Conservation (phyloP, 2,888 invertebrate genomes). For the Sphaeridia pumilis region DNA sequence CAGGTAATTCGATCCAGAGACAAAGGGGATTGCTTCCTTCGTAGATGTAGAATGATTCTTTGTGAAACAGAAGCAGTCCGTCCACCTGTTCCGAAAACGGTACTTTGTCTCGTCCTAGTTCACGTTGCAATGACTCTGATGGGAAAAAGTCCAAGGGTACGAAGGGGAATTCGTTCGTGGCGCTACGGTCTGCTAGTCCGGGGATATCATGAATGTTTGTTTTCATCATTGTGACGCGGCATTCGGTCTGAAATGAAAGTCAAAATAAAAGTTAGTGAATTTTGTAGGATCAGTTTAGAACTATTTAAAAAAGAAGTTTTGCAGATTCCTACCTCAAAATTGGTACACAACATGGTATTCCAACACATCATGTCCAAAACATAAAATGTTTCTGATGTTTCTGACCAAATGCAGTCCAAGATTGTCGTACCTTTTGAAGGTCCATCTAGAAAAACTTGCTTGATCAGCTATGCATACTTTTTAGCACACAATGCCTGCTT, state of each 20-base stretch:
- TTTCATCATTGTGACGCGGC: constrained; percentile 71
- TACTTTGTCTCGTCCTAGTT: constrained; percentile 14
- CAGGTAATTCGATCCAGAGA: constrained; percentile 27
- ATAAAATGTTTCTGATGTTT: constrained; percentile 52
- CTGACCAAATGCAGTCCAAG: constrained; percentile 70
- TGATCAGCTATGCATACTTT: too few species aligned
- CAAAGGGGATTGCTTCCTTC: constrained; percentile 39
- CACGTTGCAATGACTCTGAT: constrained; percentile 36
- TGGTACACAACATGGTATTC: constrained; percentile 57
- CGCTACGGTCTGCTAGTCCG: constrained; percentile 39
- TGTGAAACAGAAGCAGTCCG: constrained; percentile 85
- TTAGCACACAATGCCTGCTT: too few species aligned
- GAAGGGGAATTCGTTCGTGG: constrained; percentile 37
- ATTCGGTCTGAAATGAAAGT: constrained; percentile 52
- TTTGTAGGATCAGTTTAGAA: not conserved
- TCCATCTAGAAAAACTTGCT: constrained; percentile 1
- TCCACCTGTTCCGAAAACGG: constrained; percentile 48
- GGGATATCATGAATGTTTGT: constrained; percentile 57
- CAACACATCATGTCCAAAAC: constrained; percentile 73
- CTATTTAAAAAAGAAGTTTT: constrained; percentile 4
- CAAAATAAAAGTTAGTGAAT: constrained; percentile 2
- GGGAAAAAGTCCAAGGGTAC: constrained; percentile 37
- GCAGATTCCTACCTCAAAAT: constrained; percentile 54
- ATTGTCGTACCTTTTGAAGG: constrained; percentile 47
- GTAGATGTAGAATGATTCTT: constrained; percentile 60